phyloP scores from a whole-genome alignment of 2,797 vertebrate species.

The Dendrocincla fuliginosa region DNA sequence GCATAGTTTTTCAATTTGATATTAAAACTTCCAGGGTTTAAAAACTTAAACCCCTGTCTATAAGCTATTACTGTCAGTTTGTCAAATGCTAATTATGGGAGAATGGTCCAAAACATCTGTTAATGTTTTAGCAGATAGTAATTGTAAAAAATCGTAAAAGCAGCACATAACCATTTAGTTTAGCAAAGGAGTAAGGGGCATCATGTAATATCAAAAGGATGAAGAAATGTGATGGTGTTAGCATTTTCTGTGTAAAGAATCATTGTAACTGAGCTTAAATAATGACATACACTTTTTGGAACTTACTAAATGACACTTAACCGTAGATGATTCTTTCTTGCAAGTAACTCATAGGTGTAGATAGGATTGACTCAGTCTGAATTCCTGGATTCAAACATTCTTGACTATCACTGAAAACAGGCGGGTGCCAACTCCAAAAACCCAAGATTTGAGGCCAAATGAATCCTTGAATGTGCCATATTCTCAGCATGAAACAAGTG shows the following conservation, averaged over 20 bases:
- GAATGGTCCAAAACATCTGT: conserved; percentile 26
- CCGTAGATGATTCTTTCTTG: neutral
- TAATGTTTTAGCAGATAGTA: neutral
- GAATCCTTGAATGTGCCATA: neutral
- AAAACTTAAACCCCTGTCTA: neutral
- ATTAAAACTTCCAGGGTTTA: neutral
- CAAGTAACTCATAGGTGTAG: neutral
- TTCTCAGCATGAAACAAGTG: neutral
- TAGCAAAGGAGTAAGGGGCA: neutral
- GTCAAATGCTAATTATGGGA: neutral
- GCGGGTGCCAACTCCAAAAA: neutral
- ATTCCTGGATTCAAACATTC: neutral
- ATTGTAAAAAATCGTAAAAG: neutral
- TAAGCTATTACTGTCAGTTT: neutral
- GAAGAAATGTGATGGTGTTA: neutral
- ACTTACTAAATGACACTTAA: neutral
- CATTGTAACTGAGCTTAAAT: neutral
- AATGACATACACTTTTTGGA: neutral
- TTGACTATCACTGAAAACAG: neutral
- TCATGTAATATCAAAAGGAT: neutral
- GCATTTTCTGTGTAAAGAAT: neutral
- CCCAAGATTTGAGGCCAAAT: neutral
- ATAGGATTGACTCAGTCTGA: neutral
- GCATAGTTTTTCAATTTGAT: neutral
- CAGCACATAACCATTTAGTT: neutral